These are phyloP conservation scores for Hypotaenidia philippensis DNA, from an alignment of 2,797 vertebrate genomes.

Conservation along the genomic window DNA sequence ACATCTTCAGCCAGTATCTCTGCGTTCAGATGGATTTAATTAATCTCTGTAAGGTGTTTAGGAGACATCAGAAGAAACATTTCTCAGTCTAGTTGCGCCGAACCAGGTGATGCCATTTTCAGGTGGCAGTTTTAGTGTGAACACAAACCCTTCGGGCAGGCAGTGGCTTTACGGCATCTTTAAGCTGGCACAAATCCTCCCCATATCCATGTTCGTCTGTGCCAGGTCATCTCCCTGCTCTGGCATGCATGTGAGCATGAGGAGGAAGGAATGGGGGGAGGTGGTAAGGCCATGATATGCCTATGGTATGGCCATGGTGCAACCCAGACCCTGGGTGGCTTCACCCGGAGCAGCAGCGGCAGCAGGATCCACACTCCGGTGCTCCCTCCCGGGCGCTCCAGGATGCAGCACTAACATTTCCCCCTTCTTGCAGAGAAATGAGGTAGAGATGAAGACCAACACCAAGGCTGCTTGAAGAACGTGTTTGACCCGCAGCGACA, in stretches of 20 bases:
- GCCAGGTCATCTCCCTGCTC: not conserved
- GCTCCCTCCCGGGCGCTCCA: not conserved
- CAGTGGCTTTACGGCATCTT: not conserved
- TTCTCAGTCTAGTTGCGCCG: not conserved
- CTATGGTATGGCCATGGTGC: too few relatives aligned
- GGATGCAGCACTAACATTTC: not conserved
- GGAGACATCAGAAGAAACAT: not conserved
- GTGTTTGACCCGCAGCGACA: not conserved
- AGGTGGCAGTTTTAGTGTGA: not conserved
- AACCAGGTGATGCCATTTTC: not conserved
- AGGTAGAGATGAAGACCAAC: not conserved
- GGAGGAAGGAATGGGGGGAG: not conserved
- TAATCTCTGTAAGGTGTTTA: not conserved
- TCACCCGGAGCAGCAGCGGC: not conserved
- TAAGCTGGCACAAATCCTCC: not conserved
- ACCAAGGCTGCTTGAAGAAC: not conserved
- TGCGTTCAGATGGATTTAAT: not conserved
- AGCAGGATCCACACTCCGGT: fast-evolving
- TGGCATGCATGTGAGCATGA: fast-evolving
- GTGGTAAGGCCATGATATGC: not conserved
- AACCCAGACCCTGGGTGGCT: not conserved
- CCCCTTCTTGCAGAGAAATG: too few relatives aligned
- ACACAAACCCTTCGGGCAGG: not conserved
- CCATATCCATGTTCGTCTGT: not conserved
- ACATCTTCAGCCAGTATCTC: not conserved